These are phyloP conservation scores for Probaryconus sp. DNA, from an alignment of 1,140 invertebrate species.

Conservation along the genomic window DNA sequence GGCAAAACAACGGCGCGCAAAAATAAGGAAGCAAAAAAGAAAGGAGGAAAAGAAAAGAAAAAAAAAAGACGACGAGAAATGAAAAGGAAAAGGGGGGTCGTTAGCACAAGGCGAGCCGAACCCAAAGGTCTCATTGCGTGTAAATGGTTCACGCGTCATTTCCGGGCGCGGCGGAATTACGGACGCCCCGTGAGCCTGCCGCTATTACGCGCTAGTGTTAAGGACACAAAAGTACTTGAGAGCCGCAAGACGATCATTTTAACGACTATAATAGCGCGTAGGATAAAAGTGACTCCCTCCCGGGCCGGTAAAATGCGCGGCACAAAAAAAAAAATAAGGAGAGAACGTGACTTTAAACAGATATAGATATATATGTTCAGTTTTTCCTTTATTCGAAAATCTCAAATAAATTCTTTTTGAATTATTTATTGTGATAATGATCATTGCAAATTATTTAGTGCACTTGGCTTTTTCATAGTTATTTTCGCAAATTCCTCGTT, in stretches of 20 bases:
- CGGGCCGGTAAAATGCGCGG: constrained; percentile 25
- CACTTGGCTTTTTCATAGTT: too few species aligned
- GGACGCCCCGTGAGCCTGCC: constrained; percentile 37
- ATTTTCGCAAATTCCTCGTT: too few species aligned
- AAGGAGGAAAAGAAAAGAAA: constrained; percentile 17
- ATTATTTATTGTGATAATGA: too few species aligned
- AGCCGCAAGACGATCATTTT: constrained; percentile 61
- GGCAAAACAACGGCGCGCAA: constrained; percentile 27
- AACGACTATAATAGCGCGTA: constrained; percentile 58
- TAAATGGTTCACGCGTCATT: constrained; percentile 73
- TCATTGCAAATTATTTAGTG: too few species aligned
- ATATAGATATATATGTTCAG: too few species aligned
- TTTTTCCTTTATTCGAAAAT: too few species aligned
- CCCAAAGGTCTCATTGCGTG: constrained; percentile 72
- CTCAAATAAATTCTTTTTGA: too few species aligned
- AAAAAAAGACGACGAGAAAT: constrained; percentile 13
- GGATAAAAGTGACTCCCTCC: constrained; percentile 47
- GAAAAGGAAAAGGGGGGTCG: constrained; percentile 42
- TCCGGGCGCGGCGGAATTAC: constrained; percentile 65
- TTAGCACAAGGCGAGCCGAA: constrained; percentile 57
- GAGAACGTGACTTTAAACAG: too few species aligned
- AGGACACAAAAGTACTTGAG: constrained; percentile 57
- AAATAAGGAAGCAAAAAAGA: constrained; percentile 19
- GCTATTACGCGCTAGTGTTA: constrained; percentile 50
- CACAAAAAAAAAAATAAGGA: background rate